These are phyloP conservation scores for Drosophila elegans DNA, from an alignment of 1,140 invertebrate genomes.

Conservation along the genomic window DNA sequence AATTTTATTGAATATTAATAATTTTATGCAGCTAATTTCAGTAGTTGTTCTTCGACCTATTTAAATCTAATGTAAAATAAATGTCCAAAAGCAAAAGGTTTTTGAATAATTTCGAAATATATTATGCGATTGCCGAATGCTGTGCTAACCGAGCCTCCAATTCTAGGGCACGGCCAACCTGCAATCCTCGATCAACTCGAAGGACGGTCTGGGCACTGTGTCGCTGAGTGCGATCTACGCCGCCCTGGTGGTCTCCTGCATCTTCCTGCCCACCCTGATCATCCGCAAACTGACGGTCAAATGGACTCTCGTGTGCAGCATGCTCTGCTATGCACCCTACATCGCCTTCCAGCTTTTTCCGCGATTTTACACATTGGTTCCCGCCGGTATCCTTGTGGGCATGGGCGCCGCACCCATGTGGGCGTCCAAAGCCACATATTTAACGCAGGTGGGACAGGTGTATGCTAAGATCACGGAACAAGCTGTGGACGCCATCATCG, in stretches of 20 bases:
- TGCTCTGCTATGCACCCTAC: slow-evolving; percentile 97
- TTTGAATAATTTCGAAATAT: not conserved
- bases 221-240: slow-evolving; percentile 95
- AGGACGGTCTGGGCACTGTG: slow-evolving; percentile 92
- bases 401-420: slow-evolving; percentile 97
- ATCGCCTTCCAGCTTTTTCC: slow-evolving; percentile 97
- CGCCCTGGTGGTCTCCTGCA: slow-evolving; percentile 94
- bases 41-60: no score
- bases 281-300: slow-evolving; percentile 96
- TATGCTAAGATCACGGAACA: slow-evolving; percentile 95
- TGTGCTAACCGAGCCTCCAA: no score
- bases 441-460: slow-evolving; percentile 96
- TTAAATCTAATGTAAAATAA: no score
- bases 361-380: slow-evolving; percentile 94
- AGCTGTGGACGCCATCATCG: slow-evolving; percentile 94
- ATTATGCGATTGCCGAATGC: not conserved
- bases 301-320: slow-evolving; percentile 96
- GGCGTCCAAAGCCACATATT: slow-evolving; percentile 97
- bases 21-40: no score
- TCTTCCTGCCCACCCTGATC: slow-evolving; percentile 95
- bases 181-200: slow-evolving; percentile 94
- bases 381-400: slow-evolving; percentile 94
- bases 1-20: no score
- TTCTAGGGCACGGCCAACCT: slow-evolving; percentile 93
- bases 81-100: not conserved